Base-by-base conservation (phyloP, 1,140 invertebrate species). In the Magallana gigas region DNA sequence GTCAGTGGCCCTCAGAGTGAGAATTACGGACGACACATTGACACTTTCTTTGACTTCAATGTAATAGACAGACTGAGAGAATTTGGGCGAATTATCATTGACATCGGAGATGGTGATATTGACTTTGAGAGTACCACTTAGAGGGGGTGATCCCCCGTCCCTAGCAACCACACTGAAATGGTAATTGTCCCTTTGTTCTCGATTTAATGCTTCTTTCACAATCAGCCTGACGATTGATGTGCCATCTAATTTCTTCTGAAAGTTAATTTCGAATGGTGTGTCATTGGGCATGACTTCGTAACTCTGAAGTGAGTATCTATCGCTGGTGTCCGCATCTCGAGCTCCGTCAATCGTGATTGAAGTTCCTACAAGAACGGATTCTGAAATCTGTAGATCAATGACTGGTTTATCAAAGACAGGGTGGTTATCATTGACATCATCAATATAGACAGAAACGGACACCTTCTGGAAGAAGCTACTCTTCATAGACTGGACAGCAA, bases 31-130 rank as follows among this genome's bases (percentile, higher is more conserved):
- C n/a, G 81, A 88, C 3, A 90, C 76, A 7, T 68, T 85, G 1
- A 90, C 80, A 57, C 93, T 91, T 16, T 92, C 91, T 11, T 91
- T 90, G 0, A 93, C 90, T 83, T 93, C 90, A 86, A 94, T 97
- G 94, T 99, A 98, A 95, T 99, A 93, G 0, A 57, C 98, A 83
- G 97, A 97, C 95, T 99, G 98, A 16, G 97, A 94, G 57, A 99
- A 97, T 8, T 84, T 88, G 0, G 94, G 94, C 14, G 91, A 56
- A 86, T 95, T 94, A 88, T 95, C 94, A 87, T 95, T 95, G 9
- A 92, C 89, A 87, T 95, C 94, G 2, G 88, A 89, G 1, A 95
- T 91, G 23, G 96, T 96, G 8, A 99, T 96, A 57, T 96, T 94
- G 8, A 99, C 96, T 2, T 84, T 16, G 1, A 93, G 87, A 11